A percentile compares a stretch with the other conserved stretches of the same genome.
phyloP scores from a whole-genome alignment of 2,113 vertebrate genomes.

The cat (Felis catus) region DNA sequence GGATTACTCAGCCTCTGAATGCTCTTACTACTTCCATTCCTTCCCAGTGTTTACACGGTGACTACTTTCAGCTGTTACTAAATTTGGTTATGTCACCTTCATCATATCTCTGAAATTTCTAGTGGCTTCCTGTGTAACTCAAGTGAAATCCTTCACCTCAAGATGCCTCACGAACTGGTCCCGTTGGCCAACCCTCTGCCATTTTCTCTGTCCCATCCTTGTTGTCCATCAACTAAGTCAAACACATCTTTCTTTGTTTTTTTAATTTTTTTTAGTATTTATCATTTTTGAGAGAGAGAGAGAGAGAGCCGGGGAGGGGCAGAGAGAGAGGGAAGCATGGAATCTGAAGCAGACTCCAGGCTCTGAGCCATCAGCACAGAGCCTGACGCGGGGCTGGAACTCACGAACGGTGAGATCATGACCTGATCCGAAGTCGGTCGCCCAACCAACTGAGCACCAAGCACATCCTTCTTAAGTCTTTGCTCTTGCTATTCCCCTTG shows the following conservation, averaged over 20 bases:
- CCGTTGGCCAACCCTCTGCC: neutral
- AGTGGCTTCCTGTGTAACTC: neutral
- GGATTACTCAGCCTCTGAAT: neutral
- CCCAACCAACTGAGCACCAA: neutral
- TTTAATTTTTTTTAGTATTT: too few relatives aligned
- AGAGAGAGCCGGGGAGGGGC: too few relatives aligned
- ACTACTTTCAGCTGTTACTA: neutral
- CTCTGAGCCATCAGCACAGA: too few relatives aligned
- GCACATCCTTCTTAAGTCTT: neutral
- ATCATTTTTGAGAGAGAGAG: too few relatives aligned
- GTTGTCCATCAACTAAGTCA: neutral
- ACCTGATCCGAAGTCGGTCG: too few relatives aligned
- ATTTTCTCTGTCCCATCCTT: accelerated
- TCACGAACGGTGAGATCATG: too few relatives aligned
- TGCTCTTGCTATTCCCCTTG: neutral
- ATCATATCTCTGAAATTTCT: neutral
- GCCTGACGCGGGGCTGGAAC: too few relatives aligned
- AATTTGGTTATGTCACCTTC: accelerated
- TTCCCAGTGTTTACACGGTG: neutral
- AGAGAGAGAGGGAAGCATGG: too few relatives aligned
- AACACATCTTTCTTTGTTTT: neutral
- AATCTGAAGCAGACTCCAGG: too few relatives aligned
- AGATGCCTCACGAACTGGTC: neutral
- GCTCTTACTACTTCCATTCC: neutral
- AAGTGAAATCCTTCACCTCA: neutral